These are phyloP conservation scores for Drosophila pseudoananassae DNA, from an alignment of 1,140 invertebrate genomes.

Conservation along the genomic window DNA sequence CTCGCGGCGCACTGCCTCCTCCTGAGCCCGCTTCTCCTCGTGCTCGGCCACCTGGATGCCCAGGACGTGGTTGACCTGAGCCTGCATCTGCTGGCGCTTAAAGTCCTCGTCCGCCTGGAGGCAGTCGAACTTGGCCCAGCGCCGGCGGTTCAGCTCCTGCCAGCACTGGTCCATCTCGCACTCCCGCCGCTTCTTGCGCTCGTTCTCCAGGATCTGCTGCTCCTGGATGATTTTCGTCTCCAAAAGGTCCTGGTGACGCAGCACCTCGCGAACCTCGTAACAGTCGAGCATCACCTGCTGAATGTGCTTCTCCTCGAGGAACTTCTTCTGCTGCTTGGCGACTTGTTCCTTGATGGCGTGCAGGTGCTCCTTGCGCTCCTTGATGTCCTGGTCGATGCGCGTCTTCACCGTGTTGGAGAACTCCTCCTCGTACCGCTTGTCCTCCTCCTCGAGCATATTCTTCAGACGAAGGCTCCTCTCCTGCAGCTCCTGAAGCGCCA, in stretches of 20 bases:
- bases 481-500: slow-evolving; percentile 48
- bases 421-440: slow-evolving; percentile 68
- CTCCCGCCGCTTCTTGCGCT: slow-evolving; percentile 45
- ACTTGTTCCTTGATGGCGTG: slow-evolving; percentile 58
- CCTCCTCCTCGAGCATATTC: slow-evolving; percentile 61
- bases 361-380: slow-evolving; percentile 61
- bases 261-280: slow-evolving; percentile 72
- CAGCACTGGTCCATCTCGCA: slow-evolving; percentile 61
- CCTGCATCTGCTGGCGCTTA: slow-evolving; percentile 38
- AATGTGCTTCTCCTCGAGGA: slow-evolving; percentile 55
- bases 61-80: slow-evolving; percentile 47
- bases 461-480: slow-evolving; percentile 52
- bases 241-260: slow-evolving; percentile 55
- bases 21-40: slow-evolving; percentile 39
- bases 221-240: slow-evolving; percentile 59
- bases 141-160: slow-evolving; percentile 56
- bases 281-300: slow-evolving; percentile 72
- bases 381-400: slow-evolving; percentile 69
- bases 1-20: slow-evolving; percentile 34
- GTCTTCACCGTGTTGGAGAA: slow-evolving; percentile 70
- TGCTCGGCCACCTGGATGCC: slow-evolving; percentile 54
- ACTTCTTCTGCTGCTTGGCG: slow-evolving; percentile 45
- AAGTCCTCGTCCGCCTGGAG: slow-evolving; percentile 33
- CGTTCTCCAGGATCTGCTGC: slow-evolving; percentile 74
- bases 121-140: slow-evolving; percentile 57